Evolutionary conservation across 2,888 invertebrate genomes (phyloP).

Genomic region (Schrankia costaestrigalis): DNA sequence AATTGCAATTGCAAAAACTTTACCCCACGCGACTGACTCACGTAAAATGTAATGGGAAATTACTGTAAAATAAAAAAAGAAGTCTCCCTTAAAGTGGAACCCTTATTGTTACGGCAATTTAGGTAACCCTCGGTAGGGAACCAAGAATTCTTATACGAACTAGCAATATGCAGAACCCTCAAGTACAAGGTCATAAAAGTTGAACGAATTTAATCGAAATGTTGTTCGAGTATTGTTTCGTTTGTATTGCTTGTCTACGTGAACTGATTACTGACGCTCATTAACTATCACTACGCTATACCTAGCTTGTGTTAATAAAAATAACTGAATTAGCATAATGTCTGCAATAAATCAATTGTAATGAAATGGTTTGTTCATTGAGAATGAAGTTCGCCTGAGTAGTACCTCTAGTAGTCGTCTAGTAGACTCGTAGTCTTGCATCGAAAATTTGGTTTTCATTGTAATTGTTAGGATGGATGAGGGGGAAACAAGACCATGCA

Average conservation of each 20-base stretch:
- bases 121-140: constrained; percentile 42
- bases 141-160: constrained; percentile 45
- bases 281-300: too few species aligned
- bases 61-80: constrained; percentile 49
- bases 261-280: constrained; percentile 11
- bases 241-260: constrained; percentile 26
- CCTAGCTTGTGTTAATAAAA: too few species aligned
- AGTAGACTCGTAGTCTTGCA: too few species aligned
- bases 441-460: too few species aligned
- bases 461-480: too few species aligned
- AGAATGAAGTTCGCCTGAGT: too few species aligned
- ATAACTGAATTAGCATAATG: too few species aligned
- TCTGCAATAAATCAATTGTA: too few species aligned
- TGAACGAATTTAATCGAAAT: constrained; percentile 37
- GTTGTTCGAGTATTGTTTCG: constrained; percentile 26
- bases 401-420: too few species aligned
- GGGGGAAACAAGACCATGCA: too few species aligned
- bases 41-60: constrained; percentile 50
- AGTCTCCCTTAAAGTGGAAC: constrained; percentile 38
- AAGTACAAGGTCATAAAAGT: constrained; percentile 36
- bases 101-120: constrained; percentile 50
- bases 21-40: constrained; percentile 41
- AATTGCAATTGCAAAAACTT: constrained; percentile 38
- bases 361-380: too few species aligned
- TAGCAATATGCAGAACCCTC: constrained; percentile 41